Base-by-base conservation (phyloP, 2,113 vertebrate species). In the Pantherophis guttatus region DNA sequence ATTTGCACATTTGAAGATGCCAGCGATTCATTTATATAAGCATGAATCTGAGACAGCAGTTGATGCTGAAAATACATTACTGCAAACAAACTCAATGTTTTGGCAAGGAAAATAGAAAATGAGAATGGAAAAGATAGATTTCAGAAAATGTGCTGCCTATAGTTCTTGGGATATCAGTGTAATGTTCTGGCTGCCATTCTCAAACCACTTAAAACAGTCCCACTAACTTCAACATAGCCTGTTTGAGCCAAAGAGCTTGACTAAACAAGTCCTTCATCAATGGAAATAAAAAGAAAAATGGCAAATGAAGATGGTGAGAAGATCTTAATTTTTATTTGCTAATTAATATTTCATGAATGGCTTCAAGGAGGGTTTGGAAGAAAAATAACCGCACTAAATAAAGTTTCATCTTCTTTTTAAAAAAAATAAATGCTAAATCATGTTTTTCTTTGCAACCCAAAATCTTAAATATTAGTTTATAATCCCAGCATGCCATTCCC, bases 1-100 rank as follows among this genome's bases (percentile, higher is more conserved):
- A 59, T 88, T 89, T 87, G 2, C 86, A 91, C 86, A 91, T 88
- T 91, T 91, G 53, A 91, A 85, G 70, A 92, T 91, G 93, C 54
- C 87, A 86, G 75, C 50, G 39, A 94, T 89, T 91, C 87, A 87
- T 50, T 90, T 89, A 87, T 44, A 55, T 6, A 81, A 92, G 39
- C 62, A 85, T 15, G 62, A 70, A 24, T 57, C 75, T 13, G 0
- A 8, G n/a, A 10, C 39, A 92, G 58, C 54, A 94, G 39, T 39
- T 92, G 50, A 88, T 50, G 70, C 13, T 21, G 86, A 85, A 93
- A 70, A 91, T 15, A 85, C 15, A 90, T 88, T 55, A 59, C 9
- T 8, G 3, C 5, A 15, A 91, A 52, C 52, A 93, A 87, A 15
- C 5, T 2, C 57, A 86, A 3, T 0, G 1, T 85, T 88, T 86